phyloP scores from a whole-genome alignment of 2,797 vertebrate species.

The Acanthurus leucopareius region DNA sequence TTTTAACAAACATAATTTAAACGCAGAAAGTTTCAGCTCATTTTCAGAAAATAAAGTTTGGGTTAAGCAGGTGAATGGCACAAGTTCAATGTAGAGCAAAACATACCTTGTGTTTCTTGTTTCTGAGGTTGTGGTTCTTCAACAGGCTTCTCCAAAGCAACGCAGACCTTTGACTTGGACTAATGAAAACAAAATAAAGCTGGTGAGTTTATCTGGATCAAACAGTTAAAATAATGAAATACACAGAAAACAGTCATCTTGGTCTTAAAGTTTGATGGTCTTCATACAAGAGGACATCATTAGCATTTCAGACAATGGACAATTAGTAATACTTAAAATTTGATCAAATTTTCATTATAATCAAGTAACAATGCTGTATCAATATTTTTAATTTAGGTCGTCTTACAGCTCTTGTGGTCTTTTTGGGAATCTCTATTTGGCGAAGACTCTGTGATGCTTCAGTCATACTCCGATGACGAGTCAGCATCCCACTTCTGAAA shows the following conservation, averaged over 20 bases:
- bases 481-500: conserved; percentile 88
- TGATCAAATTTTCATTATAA: conserved; percentile 3
- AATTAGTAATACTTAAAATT: not conserved
- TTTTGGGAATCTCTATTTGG: conserved; percentile 94
- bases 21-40: not conserved
- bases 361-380: not conserved
- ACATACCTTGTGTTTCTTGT: conserved; percentile 90
- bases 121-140: conserved; percentile 80
- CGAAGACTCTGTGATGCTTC: conserved; percentile 92
- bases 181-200: conserved; percentile 66
- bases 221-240: not conserved
- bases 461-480: conserved; percentile 93
- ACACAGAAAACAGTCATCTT: not conserved
- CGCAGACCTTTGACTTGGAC: conserved; percentile 76
- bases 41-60: not conserved
- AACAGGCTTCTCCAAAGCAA: conserved; percentile 76
- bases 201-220: not conserved
- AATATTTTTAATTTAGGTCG: not conserved
- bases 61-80: not conserved
- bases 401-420: conserved; percentile 86
- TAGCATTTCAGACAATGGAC: not conserved
- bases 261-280: not conserved
- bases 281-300: not conserved
- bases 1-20: too few relatives aligned
- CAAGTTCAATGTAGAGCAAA: not conserved